phyloP scores from a whole-genome alignment of 2,113 vertebrate genomes.

The Rattus norvegicus region DNA sequence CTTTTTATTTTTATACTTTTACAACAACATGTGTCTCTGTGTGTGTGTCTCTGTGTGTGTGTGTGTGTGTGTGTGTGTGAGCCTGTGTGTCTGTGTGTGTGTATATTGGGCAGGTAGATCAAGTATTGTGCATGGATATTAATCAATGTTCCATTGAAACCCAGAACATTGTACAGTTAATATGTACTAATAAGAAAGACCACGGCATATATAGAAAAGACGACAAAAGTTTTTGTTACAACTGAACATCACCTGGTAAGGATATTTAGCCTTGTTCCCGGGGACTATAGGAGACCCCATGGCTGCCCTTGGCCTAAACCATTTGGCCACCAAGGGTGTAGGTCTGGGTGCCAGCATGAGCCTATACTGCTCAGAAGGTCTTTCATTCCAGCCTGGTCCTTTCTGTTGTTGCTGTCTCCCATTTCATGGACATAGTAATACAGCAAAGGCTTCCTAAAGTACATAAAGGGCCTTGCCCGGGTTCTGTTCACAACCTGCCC shows the following conservation, averaged over 20 bases:
- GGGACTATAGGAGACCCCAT: slow-evolving; percentile 88
- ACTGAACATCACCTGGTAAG: slow-evolving; percentile 66
- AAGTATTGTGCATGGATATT: background rate
- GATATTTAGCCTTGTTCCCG: slow-evolving; percentile 92
- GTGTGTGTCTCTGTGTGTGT: no score
- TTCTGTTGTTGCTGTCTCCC: no score
- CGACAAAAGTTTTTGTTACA: background rate
- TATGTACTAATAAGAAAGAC: background rate
- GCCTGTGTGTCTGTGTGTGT: no score
- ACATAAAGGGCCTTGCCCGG: background rate
- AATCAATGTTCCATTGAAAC: background rate
- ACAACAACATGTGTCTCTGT: no score
- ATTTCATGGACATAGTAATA: rapidly evolving
- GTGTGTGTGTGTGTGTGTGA: no score
- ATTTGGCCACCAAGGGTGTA: slow-evolving; percentile 86
- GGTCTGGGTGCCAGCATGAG: slow-evolving; percentile 61
- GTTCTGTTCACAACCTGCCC: background rate
- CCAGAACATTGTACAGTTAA: background rate
- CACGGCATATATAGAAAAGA: background rate
- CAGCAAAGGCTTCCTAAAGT: no score
- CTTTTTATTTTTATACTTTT: no score
- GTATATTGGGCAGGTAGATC: no score
- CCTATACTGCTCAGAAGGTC: background rate
- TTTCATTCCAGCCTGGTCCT: background rate
- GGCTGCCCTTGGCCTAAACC: slow-evolving; percentile 85